Conservation (phyloP, 2,888 invertebrate species). For the Ochropleura plecta region DNA sequence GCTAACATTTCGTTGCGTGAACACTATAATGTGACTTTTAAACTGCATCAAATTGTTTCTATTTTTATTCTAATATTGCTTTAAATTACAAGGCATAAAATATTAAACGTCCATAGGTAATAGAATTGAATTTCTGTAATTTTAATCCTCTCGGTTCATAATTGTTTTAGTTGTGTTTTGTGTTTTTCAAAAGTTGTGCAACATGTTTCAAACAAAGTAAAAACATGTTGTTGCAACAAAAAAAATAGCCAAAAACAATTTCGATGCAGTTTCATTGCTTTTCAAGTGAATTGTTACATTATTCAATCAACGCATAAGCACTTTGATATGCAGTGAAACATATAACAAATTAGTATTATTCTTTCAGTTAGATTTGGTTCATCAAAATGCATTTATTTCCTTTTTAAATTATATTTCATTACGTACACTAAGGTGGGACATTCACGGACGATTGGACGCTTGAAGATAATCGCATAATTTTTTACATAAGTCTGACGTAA, state of each 20-base stretch:
- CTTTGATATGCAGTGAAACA: conserved; percentile 55
- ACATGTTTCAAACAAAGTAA: background rate
- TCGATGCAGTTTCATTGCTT: conserved; percentile 59
- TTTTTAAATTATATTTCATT: conserved; percentile 64
- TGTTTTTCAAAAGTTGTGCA: background rate
- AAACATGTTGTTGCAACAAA: conserved; percentile 10
- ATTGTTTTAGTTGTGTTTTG: background rate
- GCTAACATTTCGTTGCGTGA: conserved; percentile 45
- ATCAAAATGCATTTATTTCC: conserved; percentile 76
- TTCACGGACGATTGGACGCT: conserved; percentile 45
- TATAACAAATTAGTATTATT: conserved; percentile 62
- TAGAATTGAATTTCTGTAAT: background rate
- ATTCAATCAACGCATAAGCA: conserved; percentile 51
- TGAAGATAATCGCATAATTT: conserved; percentile 20
- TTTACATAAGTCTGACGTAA: conserved; percentile 7
- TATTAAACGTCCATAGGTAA: background rate
- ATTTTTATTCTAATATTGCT: background rate
- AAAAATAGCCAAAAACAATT: conserved; percentile 24
- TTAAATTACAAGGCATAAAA: background rate
- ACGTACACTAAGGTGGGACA: conserved; percentile 60
- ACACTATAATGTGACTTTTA: conserved; percentile 46
- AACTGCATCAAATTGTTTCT: conserved; percentile 58
- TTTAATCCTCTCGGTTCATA: conserved; percentile 26
- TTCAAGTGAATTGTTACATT: conserved; percentile 40
- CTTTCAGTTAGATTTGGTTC: conserved; percentile 74